Conservation (phyloP, 92 coral and sea anemone genomes). For the Galaxea fascicularis region DNA sequence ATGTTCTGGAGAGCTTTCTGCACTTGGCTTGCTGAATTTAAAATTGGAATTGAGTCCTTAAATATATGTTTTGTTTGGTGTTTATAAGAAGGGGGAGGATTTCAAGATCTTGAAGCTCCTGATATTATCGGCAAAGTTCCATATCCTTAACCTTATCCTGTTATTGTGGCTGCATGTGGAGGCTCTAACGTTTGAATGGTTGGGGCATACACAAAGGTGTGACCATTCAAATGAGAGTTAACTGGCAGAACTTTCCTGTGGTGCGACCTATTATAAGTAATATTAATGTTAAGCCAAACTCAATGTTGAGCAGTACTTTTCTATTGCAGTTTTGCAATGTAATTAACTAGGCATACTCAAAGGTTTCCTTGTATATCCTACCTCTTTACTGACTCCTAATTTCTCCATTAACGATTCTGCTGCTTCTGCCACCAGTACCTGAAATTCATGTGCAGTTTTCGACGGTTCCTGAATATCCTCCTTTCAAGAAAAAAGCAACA, state of each 20-base stretch:
- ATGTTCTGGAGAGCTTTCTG: no score
- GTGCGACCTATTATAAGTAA: no score
- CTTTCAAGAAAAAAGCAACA: slow-evolving; percentile 22
- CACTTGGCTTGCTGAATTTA: no score
- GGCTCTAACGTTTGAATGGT: background rate
- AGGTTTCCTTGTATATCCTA: slow-evolving; percentile 16
- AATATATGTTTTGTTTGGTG: no score
- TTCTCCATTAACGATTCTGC: slow-evolving; percentile 87
- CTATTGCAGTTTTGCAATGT: background rate
- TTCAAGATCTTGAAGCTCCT: no score
- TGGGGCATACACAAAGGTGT: background rate
- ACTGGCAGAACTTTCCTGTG: no score
- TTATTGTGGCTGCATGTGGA: background rate
- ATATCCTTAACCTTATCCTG: no score
- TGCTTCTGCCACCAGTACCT: slow-evolving; percentile 87
- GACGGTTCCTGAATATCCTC: slow-evolving; percentile 75
- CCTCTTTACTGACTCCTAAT: slow-evolving; percentile 94
- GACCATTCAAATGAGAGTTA: background rate
- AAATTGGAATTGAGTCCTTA: no score
- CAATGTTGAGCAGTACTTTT: no score
- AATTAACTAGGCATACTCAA: background rate
- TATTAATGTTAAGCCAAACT: no score
- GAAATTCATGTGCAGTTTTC: slow-evolving; percentile 89
- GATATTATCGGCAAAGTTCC: no score
- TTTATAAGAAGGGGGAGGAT: no score